phyloP scores from a whole-genome alignment of 2,888 invertebrate species.

The Torymus texanus region DNA sequence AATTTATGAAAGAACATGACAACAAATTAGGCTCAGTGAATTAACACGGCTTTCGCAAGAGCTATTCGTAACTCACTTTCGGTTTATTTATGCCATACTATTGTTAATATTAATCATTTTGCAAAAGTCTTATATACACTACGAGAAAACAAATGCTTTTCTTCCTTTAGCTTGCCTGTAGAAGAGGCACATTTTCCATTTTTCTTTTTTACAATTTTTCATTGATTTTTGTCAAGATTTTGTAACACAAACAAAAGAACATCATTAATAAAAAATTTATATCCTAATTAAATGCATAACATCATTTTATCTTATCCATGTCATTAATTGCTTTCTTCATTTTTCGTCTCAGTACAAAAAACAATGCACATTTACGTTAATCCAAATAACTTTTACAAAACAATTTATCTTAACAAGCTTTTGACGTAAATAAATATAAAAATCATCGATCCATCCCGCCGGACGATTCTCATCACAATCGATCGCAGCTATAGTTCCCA shows the following conservation, averaged over 20 bases:
- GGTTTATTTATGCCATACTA: not conserved
- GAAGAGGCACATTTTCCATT: too few relatives aligned
- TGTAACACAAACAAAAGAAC: not conserved
- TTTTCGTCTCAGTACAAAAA: too few relatives aligned
- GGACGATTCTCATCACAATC: not conserved
- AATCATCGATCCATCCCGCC: constrained; percentile 4
- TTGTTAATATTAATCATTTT: constrained; percentile 15
- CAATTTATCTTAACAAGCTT: constrained; percentile 3
- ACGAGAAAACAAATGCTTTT: not conserved
- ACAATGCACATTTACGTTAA: not conserved
- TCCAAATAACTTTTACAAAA: constrained; percentile 7
- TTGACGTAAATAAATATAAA: constrained; percentile 12
- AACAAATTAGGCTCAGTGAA: constrained; percentile 34
- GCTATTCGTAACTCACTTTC: not conserved
- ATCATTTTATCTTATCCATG: not conserved
- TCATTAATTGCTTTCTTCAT: not conserved
- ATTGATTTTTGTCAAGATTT: too few relatives aligned
- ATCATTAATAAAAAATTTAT: not conserved
- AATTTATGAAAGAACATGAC: constrained; percentile 8
- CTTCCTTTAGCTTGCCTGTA: not conserved
- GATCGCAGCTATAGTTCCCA: not conserved
- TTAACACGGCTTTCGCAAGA: not conserved
- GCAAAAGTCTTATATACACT: constrained; percentile 28
- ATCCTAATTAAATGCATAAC: not conserved
- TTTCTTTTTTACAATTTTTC: too few relatives aligned